A percentile compares a stretch with the other conserved stretches of the same genome.
These are phyloP conservation scores for Osmerus eperlanus DNA, from an alignment of 2,113 vertebrate species.

Conservation along the genomic window DNA sequence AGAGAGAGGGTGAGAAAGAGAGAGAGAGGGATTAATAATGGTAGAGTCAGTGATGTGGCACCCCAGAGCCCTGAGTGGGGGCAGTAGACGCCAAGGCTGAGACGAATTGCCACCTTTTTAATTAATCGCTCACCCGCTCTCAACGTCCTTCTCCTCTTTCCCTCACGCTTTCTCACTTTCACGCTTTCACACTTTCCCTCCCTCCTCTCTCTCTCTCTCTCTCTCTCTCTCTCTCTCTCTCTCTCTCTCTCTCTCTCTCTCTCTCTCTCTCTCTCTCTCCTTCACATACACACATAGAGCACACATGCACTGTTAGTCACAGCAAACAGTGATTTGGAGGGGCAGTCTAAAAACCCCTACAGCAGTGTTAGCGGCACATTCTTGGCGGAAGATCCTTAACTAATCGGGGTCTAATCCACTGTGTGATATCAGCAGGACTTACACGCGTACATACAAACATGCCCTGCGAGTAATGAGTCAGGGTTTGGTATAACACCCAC, in stretches of 20 bases:
- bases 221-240: neutral
- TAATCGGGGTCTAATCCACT: no score
- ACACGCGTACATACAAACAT: no score
- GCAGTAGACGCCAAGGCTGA: constrained; percentile 43
- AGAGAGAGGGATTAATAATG: constrained; percentile 50
- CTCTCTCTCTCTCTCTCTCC: neutral
- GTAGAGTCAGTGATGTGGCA: constrained; percentile 53
- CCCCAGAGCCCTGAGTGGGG: constrained; percentile 42
- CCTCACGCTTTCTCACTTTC: neutral
- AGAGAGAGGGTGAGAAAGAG: neutral
- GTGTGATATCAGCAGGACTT: no score
- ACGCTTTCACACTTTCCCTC: neutral
- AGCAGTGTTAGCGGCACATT: no score
- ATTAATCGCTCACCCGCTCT: constrained; percentile 54
- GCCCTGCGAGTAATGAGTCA: no score
- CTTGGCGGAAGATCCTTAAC: no score
- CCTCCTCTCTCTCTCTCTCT: neutral
- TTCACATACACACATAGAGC: no score
- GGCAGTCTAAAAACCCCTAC: no score
- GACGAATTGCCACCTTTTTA: constrained; percentile 63
- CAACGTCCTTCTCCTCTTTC: neutral
- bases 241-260: neutral
- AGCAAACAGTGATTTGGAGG: no score
- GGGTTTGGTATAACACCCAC: no score
- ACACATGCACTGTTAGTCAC: no score